Percentiles rank a stretch among this genome's conserved stretches.
These are phyloP conservation scores for Crambe crambe DNA, from an alignment of 37 sponge, comb jelly and placozoan species.

Conservation along the genomic window DNA sequence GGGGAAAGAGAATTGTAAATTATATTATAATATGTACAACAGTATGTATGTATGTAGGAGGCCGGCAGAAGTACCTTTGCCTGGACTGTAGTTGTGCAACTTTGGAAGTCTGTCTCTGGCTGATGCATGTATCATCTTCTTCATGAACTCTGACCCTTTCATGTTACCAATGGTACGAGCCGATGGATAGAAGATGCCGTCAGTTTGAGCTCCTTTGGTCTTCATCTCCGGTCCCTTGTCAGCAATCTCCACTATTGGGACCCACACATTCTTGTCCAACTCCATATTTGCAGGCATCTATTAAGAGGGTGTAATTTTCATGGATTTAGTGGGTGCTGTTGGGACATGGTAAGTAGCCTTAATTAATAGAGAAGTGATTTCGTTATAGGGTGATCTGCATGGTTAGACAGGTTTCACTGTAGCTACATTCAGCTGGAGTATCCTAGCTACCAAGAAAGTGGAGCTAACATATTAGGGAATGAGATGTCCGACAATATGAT, in stretches of 20 bases:
- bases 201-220: constrained; percentile 60
- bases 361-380: not conserved
- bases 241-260: constrained; percentile 49
- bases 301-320: too few species aligned
- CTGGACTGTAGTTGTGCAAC: constrained; percentile 63
- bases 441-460: too few species aligned
- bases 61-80: constrained; percentile 75
- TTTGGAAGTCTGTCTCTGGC: constrained; percentile 29
- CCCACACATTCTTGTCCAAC: constrained; percentile 38
- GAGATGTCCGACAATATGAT: too few species aligned
- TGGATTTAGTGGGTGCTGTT: too few species aligned
- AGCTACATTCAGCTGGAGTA: too few species aligned
- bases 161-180: constrained; percentile 39
- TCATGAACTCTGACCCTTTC: constrained; percentile 6
- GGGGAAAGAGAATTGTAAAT: not conserved
- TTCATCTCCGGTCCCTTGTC: constrained; percentile 30
- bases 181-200: constrained; percentile 82
- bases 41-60: too few species aligned
- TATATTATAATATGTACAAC: not conserved
- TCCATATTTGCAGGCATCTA: constrained; percentile 51
- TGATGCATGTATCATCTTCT: constrained; percentile 18
- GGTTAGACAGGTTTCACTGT: too few species aligned
- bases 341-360: too few species aligned
- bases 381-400: too few species aligned
- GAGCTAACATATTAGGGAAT: too few species aligned